Evolutionary conservation across 2,888 invertebrate genomes (phyloP), one percentile per base, ranked within the genome.

Genomic region (Cerastoderma edule): DNA sequence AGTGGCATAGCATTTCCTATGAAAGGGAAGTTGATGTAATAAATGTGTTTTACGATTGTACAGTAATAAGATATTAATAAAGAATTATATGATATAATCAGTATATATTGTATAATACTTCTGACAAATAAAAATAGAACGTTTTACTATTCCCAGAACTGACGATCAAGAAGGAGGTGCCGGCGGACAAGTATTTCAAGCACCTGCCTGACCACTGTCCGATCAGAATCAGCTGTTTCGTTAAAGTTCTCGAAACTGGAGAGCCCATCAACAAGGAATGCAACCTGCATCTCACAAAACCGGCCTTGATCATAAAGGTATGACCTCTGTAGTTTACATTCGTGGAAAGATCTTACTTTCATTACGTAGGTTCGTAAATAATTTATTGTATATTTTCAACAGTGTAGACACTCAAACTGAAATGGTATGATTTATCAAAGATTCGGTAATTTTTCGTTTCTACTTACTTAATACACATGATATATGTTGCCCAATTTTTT

Each of bases 231-330:
- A 95, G 95, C 84, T 95, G 95, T 10, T 95, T 96, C 92, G 96
- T 95, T 30, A 95, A 95, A 16, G 96, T 96, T 0, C 94, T 94
- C 67, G 96, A 97, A 92, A 97, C 96, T n/a, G 95, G 95, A 72
- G 96, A 96, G 92, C 95, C 96, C 3, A 96, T 96, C 96, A 95
- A 96, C 0, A 96, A 95, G 80, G 96, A 96, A 86, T 96, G 96
- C 85, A 96, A 96, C 92, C 96, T 96, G 93, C 95, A 96, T 92
- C 94, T 97, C 4, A 93, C 95, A 32, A 96, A 96, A 88, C 96
- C 96, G 0, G 94, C 93, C 73, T 95, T 87, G 2, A 56, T 50
- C 1, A 94, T 96, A 44, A 94, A 95, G 94, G 96, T 96, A n/a
- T n/a, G n/a, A n/a, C n/a, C n/a, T n/a, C n/a, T n/a, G n/a, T n/a